Base-by-base conservation (phyloP, 2,113 vertebrate genomes). In the Amphiprion ocellaris region DNA sequence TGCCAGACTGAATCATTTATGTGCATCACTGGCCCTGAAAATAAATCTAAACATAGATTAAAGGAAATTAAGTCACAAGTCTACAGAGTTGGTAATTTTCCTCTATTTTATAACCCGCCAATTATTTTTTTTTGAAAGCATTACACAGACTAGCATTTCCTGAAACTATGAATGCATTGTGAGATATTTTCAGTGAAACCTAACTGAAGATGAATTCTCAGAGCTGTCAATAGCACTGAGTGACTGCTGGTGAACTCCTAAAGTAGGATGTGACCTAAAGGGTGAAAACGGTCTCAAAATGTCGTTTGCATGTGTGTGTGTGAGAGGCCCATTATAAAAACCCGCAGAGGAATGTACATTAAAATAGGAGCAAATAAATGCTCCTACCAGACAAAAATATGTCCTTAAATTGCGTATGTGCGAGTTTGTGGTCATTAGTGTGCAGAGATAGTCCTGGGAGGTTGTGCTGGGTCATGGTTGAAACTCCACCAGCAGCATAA, bases 401-500 rank as follows among this genome's bases (percentile, higher is more conserved):
- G 1, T 23, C 17, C 2, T 50, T 49, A 69, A 33, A 23, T 44
- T 64, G 56, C 39, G 65, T 46, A 6, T 49, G 47, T 67, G 59
- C 37, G 69, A 52, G 60, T 37, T 12, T 62, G 52, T 71, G 83
- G 62, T 86, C 77, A 89, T 90, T 88, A 89, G 72, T 81, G 83
- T 88, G 87, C 82, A 82, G 59, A 74, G 66, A 74, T n/a, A 37
- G 72, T 82, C 79, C 76, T 60, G 61, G 17, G 77, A 81, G 83
- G 75, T 67, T 61, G 74, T 46, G 47, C 77, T 33, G 58, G 82
- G 79, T 88, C 79, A 53, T 64, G 74, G 81, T 81, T 77, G 75
- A 86, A 85, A 83, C 83, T 79, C 77, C 79, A 85, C 65, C 54
- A 5, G 87, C 74, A 83, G 85, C 77, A 83, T 84, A 84, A 88